Evolutionary conservation across 2,888 invertebrate genomes (phyloP), one percentile per base, ranked within the genome.

Genomic region (Eubasilissa splendida): DNA sequence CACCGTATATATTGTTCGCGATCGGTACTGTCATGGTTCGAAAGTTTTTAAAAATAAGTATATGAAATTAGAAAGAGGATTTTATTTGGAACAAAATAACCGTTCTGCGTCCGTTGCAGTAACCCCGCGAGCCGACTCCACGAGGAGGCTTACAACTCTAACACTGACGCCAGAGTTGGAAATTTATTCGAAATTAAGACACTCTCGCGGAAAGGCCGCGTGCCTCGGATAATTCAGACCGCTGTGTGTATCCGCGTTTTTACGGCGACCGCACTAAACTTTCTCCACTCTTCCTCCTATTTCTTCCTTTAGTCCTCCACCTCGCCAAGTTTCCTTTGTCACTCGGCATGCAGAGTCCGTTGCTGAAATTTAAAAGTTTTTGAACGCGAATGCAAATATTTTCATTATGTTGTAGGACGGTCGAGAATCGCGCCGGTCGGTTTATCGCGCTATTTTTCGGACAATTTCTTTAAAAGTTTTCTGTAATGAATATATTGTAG

Each of bases 381-480:
- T 22, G 76, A 65, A 76, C 76, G 52, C 33, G 76, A 54, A 76
- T 65, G 76, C 76, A 76, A 54, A 76, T 65, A 76, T 76, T 76
- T 76, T 65, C 65, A 76, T 76, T 76, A 65, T 52, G 66, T 56
- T 65, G 53, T 63, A 42, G 31, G 53, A 73, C 22, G 75, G n/a
- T 52, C 54, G 53, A 33, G 60, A 76, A 76, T 76, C 60, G 76
- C 60, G 22, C 42, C n/a, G 14, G 22, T 76, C n/a, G 14, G 22
- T 76, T 65, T 54, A 53, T 50, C 75, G 60, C 33, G 14, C 52
- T 11, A 14, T 42, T 74, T 74, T 59, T 74, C 50, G 22, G 70
- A 53, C 70, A 22, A 53, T 70, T 70, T 70, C 70, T 54, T 70
- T 53, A 53, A 70, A 70, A 22, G 22, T 31, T 73, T 73, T 56